phyloP scores from a whole-genome alignment of 2,888 invertebrate species.

The Nomada flava region DNA sequence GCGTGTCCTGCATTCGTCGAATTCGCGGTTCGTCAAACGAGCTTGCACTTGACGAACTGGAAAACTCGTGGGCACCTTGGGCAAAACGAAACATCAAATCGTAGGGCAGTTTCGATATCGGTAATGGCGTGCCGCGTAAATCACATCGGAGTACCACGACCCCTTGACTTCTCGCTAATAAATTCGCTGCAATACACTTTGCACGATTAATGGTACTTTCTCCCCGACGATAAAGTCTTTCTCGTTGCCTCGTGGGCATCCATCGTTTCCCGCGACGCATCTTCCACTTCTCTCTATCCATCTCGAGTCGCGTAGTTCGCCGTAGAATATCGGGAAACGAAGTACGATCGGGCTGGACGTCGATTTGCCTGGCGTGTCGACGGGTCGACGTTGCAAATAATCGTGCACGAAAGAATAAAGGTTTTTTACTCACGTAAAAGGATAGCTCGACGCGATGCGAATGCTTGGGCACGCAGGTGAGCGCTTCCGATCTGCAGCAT shows the following conservation, averaged over 20 bases:
- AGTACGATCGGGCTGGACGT: not conserved
- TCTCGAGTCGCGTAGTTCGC: slow-evolving; percentile 51
- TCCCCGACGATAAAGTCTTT: slow-evolving; percentile 63
- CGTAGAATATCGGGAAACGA: not conserved
- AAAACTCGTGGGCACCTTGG: not conserved
- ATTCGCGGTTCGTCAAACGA: slow-evolving; percentile 41
- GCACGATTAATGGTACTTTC: slow-evolving; percentile 71
- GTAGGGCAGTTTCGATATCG: slow-evolving; percentile 36
- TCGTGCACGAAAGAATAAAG: not conserved
- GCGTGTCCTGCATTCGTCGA: slow-evolving; percentile 35
- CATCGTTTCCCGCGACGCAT: slow-evolving; percentile 25
- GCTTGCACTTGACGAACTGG: not conserved
- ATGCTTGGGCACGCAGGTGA: slow-evolving; percentile 91
- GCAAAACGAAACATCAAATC: slow-evolving; percentile 28
- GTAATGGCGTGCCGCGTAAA: slow-evolving; percentile 39
- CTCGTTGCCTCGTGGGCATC: slow-evolving; percentile 36
- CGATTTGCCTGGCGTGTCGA: slow-evolving; percentile 22
- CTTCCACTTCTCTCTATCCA: slow-evolving; percentile 11
- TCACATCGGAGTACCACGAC: slow-evolving; percentile 43
- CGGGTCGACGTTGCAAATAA: slow-evolving; percentile 4
- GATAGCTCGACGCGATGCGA: slow-evolving; percentile 90
- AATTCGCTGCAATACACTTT: slow-evolving; percentile 64
- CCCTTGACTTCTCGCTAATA: slow-evolving; percentile 57
- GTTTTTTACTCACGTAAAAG: slow-evolving; percentile 90
- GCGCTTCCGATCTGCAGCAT: slow-evolving; percentile 90